phyloP scores from a whole-genome alignment of 2,113 vertebrate genomes.

The Petroica traversi region DNA sequence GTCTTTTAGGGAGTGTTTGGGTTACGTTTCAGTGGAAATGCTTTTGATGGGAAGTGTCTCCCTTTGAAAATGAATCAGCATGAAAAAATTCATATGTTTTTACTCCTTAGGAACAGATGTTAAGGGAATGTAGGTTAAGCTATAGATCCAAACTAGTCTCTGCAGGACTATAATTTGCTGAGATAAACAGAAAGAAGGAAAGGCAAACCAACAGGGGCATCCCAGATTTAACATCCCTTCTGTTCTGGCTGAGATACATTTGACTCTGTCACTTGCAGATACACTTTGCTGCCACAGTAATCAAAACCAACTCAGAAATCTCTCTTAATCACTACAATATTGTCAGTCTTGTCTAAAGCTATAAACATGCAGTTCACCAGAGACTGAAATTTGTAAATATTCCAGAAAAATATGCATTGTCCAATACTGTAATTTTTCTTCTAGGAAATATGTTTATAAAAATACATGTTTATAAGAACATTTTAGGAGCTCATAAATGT shows the following conservation, averaged over 20 bases:
- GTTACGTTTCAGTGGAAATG: neutral
- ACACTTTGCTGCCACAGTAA: neutral
- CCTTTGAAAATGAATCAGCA: constrained; percentile 11
- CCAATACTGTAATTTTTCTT: neutral
- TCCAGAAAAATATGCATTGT: neutral
- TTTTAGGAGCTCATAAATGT: neutral
- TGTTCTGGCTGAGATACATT: constrained; percentile 24
- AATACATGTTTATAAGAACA: neutral
- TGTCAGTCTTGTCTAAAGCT: neutral
- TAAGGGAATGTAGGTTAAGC: constrained; percentile 41
- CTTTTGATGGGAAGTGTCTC: neutral
- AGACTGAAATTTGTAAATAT: neutral
- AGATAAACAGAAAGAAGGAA: constrained; percentile 46
- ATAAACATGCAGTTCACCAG: neutral
- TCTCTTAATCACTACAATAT: neutral
- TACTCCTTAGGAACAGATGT: constrained; percentile 37
- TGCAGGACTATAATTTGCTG: constrained; percentile 33
- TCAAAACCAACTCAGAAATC: constrained; percentile 28
- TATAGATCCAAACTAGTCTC: constrained; percentile 46
- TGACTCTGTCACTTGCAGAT: neutral
- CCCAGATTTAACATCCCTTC: constrained; percentile 46
- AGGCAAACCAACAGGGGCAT: constrained; percentile 29
- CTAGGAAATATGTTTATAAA: neutral
- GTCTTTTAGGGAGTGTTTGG: neutral
- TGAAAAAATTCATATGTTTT: constrained; percentile 27